Evolutionary conservation across 2,888 invertebrate species (phyloP), one percentile per base, ranked within the genome.

Genomic region (Drosophila neutralis): DNA sequence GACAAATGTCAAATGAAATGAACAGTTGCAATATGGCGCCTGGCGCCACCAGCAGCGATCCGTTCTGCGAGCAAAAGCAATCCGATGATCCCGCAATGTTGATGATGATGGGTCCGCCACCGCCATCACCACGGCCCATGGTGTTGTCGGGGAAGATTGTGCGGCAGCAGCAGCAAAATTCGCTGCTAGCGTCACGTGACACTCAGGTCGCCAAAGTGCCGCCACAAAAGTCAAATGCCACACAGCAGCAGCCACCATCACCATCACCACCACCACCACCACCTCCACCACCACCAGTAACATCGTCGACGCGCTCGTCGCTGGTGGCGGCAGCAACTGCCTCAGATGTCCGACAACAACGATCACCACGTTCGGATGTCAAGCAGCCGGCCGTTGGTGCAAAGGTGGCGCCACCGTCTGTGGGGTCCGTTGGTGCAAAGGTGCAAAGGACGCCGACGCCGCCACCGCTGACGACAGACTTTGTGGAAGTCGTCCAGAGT

Each of bases 401-500:
- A 52, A n/a, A 52, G 15, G 4, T 49, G 49, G 18, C 18, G n/a
- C 29, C 49, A 29, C 18, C 29, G 8, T 33, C 60, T 0, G 10
- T 57, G 0, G 33, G 52, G 33, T 4, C 52, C 21, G 40, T 64
- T 18, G 27, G 53, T 15, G 29, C 35, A 15, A 68, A 64, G 31
- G 3, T 27, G 36, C 18, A 24, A 7, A 27, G 21, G 3, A 36
- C 10, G 36, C 27, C 27, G 3, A 36, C 10, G 36, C 27, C 27
- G 18, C 5, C 58, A 0, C 18, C 63, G 0, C 11, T 21, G 2
- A 35, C 24, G 1, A 18, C 64, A 3, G 75, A 74, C 65, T 66
- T 75, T 42, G 74, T 82, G 40, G 60, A 36, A 10, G 88, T 89
- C 49, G 91, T 91, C 6, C 91, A 89, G 73, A 92, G 92, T 65